phyloP scores from a whole-genome alignment of 2,797 vertebrate genomes.

The Ctenopoma multispine region DNA sequence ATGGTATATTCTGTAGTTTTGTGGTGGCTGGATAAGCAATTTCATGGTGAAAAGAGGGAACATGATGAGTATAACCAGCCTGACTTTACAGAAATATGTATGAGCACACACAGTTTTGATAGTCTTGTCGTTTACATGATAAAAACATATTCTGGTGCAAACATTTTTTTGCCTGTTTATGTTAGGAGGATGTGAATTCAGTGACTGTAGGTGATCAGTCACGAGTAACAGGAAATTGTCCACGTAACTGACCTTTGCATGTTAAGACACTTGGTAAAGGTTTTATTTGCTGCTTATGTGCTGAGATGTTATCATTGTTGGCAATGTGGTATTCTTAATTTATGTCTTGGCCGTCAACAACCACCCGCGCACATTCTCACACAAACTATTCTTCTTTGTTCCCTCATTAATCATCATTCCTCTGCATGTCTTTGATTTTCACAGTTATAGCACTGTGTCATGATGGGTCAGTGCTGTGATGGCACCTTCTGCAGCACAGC shows the following conservation, averaged over 20 bases:
- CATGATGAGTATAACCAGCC: not conserved
- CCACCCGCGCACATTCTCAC: constrained; percentile 51
- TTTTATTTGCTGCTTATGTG: constrained; percentile 33
- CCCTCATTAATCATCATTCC: constrained; percentile 51
- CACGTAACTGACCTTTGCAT: constrained; percentile 8
- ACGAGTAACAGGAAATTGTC: not conserved
- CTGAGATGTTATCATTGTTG: constrained; percentile 66
- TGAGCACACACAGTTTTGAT: not conserved
- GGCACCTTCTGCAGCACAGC: constrained; percentile 32
- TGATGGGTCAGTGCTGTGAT: constrained; percentile 38
- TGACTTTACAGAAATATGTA: constrained; percentile 32
- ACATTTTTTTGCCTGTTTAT: not conserved
- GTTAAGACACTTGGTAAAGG: constrained; percentile 14
- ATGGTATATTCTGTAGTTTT: constrained; percentile 21
- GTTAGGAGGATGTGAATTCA: not conserved
- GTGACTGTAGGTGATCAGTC: constrained; percentile 1
- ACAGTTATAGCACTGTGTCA: constrained; percentile 24
- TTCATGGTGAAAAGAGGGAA: constrained; percentile 24
- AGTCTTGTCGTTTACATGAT: constrained; percentile 17
- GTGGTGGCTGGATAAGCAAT: constrained; percentile 12
- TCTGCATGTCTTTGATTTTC: constrained; percentile 38
- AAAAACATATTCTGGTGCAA: not conserved
- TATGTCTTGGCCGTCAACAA: constrained; percentile 57
- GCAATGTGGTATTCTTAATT: constrained; percentile 73
- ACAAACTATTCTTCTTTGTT: constrained; percentile 57